Conservation (phyloP, 2,113 vertebrate species). For the Poeciliopsis prolifica region DNA sequence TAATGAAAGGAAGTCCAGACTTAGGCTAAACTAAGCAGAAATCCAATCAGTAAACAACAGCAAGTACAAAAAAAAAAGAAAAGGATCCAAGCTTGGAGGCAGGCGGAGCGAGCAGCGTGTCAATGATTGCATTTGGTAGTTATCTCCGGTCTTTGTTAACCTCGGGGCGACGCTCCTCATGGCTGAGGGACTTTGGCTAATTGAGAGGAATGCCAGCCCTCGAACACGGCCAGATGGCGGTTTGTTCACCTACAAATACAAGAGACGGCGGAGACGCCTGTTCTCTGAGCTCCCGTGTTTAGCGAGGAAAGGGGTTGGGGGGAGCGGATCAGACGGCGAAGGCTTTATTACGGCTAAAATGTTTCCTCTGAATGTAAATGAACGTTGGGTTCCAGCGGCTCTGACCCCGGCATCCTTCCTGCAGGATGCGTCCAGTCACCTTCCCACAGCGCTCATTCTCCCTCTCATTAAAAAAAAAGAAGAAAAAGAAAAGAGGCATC, state of each 20-base stretch:
- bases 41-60: slow-evolving; percentile 75
- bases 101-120: slow-evolving; percentile 38
- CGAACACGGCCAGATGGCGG: slow-evolving; percentile 39
- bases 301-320: not conserved
- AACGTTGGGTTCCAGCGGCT: slow-evolving; percentile 27
- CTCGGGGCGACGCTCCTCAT: slow-evolving; percentile 43
- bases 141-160: slow-evolving; percentile 75
- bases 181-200: slow-evolving; percentile 62
- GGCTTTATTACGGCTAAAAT: not conserved
- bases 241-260: slow-evolving; percentile 36
- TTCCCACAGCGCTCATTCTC: slow-evolving; percentile 49
- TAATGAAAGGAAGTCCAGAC: slow-evolving; percentile 63
- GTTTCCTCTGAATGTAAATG: slow-evolving; percentile 25
- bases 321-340: slow-evolving; percentile 1
- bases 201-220: slow-evolving; percentile 60
- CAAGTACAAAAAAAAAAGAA: slow-evolving; percentile 14
- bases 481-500: not conserved
- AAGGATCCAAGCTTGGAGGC: slow-evolving; percentile 43
- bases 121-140: slow-evolving; percentile 63
- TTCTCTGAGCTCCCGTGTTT: not conserved
- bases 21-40: slow-evolving; percentile 73
- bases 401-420: slow-evolving; percentile 42
- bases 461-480: slow-evolving; percentile 61
- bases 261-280: slow-evolving; percentile 14
- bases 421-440: slow-evolving; percentile 33